phyloP scores from a whole-genome alignment of 2,888 invertebrate genomes.

The Leptarthrus brevirostris region DNA sequence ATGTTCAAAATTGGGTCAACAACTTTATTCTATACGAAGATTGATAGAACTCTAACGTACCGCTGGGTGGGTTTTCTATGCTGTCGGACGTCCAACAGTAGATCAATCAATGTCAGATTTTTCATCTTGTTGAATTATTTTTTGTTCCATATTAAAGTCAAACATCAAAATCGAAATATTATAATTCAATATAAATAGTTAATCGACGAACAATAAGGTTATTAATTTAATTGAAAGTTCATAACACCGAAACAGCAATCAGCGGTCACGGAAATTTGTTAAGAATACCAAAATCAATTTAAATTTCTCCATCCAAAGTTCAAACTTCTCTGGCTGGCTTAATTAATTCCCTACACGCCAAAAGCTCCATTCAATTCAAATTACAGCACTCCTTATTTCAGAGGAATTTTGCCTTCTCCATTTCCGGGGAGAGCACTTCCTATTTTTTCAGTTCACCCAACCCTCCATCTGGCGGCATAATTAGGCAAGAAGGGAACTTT shows the following conservation, averaged over 20 bases:
- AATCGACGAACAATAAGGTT: no score
- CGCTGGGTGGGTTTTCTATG: no score
- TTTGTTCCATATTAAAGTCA: neutral
- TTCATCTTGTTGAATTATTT: neutral
- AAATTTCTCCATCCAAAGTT: neutral
- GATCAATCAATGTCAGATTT: no score
- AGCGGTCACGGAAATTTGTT: slow-evolving; percentile 11
- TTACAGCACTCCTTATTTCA: slow-evolving; percentile 23
- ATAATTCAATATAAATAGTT: no score
- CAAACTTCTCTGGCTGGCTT: slow-evolving; percentile 19
- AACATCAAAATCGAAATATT: no score
- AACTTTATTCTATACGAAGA: no score
- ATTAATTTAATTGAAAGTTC: slow-evolving; percentile 16
- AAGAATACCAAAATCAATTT: slow-evolving; percentile 19
- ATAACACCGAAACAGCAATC: slow-evolving; percentile 8
- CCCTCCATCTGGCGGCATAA: slow-evolving; percentile 32
- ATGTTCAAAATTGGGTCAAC: no score
- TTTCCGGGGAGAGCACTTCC: neutral
- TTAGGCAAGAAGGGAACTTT: slow-evolving; percentile 28
- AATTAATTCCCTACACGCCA: slow-evolving; percentile 44
- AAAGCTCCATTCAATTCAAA: slow-evolving; percentile 38
- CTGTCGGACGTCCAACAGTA: no score
- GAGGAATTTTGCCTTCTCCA: slow-evolving; percentile 16
- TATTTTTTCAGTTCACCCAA: neutral
- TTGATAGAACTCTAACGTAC: no score